Base-by-base conservation (phyloP, 2,888 invertebrate species). In the Willowsia nigromaculata region DNA sequence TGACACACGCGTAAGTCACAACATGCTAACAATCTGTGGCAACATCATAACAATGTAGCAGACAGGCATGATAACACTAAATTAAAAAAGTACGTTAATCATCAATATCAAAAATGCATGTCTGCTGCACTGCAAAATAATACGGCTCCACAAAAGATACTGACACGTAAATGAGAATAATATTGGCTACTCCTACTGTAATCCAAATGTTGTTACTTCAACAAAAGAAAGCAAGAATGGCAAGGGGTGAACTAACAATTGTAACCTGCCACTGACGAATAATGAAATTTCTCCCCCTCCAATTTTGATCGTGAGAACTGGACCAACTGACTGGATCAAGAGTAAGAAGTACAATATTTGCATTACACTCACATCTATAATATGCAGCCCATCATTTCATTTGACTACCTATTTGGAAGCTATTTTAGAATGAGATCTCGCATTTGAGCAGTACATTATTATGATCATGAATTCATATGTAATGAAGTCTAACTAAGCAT, bases 231-330 rank as follows among this genome's bases (percentile, higher is more conserved):
- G 40, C 43, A 47, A 22, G 53, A 53, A 30, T 30, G 30, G 37
- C 30, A 25, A 53, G 78, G 56, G 56, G 56, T 80, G 30, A 59
- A 27, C 33, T 33, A 74, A 27, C 1, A 74, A 80, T 56, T 37
- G 11, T 56, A 56, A 56, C 56, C 65, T 85, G 74, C 65, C 76
- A 71, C 33, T 85, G 78, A 76, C 37, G 56, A 85, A 80, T 89
- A 89, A 89, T 89, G 89, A 80, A 85, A 85, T 68, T 89, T 80
- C 71, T 53, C 83, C 84, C 82, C 82, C 88, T 76, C 74, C 65
- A 88, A 83, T 88, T 88, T 81, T 78, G 88, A 85, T 80, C 89
- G 89, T 89, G 89, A 85, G 89, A 89, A 89, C 78, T 84, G 80
- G 85, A 80, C 89, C 89, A 89, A 68, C 89, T 89, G 89, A 56